phyloP scores from a whole-genome alignment of 2,888 invertebrate species.

The Boloria selene region DNA sequence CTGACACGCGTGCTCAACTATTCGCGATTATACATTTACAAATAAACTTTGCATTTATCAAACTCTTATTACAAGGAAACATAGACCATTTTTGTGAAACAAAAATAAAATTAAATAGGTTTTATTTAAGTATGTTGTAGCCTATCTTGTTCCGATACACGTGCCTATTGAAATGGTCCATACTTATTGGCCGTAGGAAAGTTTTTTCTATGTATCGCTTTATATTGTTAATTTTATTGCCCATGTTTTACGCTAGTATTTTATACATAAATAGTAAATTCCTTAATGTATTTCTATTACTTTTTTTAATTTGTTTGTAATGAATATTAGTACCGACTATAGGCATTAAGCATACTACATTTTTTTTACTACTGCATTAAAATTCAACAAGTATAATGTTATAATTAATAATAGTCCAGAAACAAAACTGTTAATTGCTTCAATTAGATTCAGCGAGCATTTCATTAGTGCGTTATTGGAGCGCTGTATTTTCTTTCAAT shows the following conservation, averaged over 20 bases:
- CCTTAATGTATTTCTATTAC: too few relatives aligned
- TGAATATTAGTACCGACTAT: too few relatives aligned
- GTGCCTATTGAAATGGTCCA: conserved; percentile 44
- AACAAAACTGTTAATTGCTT: too few relatives aligned
- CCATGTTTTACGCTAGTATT: not conserved
- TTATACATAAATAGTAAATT: not conserved
- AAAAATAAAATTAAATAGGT: not conserved
- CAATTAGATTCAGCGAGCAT: not conserved
- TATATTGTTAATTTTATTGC: conserved; percentile 1
- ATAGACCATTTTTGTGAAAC: conserved; percentile 33
- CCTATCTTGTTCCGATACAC: conserved; percentile 49
- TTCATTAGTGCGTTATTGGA: not conserved
- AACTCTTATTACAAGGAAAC: conserved; percentile 30
- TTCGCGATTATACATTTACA: conserved; percentile 34
- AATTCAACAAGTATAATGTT: too few relatives aligned
- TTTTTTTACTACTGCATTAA: too few relatives aligned
- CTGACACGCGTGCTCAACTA: conserved; percentile 41
- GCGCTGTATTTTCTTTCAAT: not conserved
- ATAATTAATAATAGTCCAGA: too few relatives aligned
- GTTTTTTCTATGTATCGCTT: not conserved
- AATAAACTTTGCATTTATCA: conserved; percentile 25
- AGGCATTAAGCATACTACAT: too few relatives aligned
- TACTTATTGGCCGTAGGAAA: conserved; percentile 31
- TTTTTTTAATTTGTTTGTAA: too few relatives aligned
- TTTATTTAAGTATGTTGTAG: conserved; percentile 42